Evolutionary conservation across 1,140 invertebrate species (phyloP).

Genomic region (Magallana ariakensis): DNA sequence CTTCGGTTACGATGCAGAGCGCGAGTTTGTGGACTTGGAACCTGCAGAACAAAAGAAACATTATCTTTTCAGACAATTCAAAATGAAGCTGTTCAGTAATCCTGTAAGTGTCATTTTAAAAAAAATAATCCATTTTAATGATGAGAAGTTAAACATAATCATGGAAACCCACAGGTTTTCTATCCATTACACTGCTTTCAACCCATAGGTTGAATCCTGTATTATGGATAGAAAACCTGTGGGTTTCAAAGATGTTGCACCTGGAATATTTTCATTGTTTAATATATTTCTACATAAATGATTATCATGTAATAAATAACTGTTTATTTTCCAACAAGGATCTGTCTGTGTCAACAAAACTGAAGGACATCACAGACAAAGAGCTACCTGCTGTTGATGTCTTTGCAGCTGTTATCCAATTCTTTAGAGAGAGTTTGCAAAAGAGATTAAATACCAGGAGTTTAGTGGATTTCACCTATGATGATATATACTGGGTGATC

Average conservation of each 20-base stretch:
- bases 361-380: conserved; percentile 41
- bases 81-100: conserved; percentile 39
- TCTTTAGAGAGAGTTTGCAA: conserved; percentile 35
- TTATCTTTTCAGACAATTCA: conserved; percentile 40
- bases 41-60: conserved; percentile 27
- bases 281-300: too few relatives aligned
- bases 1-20: conserved; percentile 44
- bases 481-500: conserved; percentile 47
- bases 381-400: conserved; percentile 42
- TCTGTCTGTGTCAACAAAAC: background rate
- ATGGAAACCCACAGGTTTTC: too few relatives aligned
- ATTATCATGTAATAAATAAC: too few relatives aligned
- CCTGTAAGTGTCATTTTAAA: conserved; percentile 18
- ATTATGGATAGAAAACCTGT: too few relatives aligned
- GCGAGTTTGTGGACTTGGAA: conserved; percentile 15
- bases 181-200: too few relatives aligned
- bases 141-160: too few relatives aligned
- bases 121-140: background rate
- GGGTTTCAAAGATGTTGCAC: too few relatives aligned
- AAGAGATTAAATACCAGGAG: background rate
- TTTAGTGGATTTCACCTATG: background rate
- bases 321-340: background rate
- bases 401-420: conserved; percentile 42
- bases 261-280: too few relatives aligned
- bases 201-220: too few relatives aligned